phyloP scores from a whole-genome alignment of 2,888 invertebrate genomes.

The Drosophila greeni region DNA sequence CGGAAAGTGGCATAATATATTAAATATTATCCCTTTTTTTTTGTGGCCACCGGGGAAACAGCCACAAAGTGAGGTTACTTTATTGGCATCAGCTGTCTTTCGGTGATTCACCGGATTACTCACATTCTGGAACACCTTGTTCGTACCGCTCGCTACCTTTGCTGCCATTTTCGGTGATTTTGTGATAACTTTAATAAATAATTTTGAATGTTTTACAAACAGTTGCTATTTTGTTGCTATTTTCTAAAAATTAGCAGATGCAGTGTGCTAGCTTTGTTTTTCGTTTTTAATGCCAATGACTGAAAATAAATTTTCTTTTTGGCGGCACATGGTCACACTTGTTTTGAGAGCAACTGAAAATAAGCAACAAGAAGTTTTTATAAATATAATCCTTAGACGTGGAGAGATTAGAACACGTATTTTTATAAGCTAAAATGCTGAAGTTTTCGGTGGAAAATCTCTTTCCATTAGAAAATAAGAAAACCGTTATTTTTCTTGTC shows the following conservation, averaged over 20 bases:
- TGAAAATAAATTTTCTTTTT: neutral
- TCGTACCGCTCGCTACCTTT: slow-evolving; percentile 79
- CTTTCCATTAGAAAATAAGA: neutral
- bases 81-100: neutral
- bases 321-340: neutral
- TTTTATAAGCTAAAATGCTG: too few species aligned
- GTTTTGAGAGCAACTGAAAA: neutral
- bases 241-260: neutral
- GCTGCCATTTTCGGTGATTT: slow-evolving; percentile 74
- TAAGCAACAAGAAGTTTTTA: neutral
- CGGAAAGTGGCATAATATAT: neutral
- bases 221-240: slow-evolving; percentile 48
- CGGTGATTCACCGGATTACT: slow-evolving; percentile 60
- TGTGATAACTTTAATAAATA: slow-evolving; percentile 41
- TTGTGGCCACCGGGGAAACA: neutral
- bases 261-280: neutral
- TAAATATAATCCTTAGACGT: neutral
- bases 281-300: neutral
- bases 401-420: too few species aligned
- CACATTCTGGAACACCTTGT: slow-evolving; percentile 87
- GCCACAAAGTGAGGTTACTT: slow-evolving; percentile 66
- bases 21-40: neutral
- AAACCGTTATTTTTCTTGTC: neutral
- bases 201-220: slow-evolving; percentile 48
- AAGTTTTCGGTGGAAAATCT: too few species aligned